A percentile compares a stretch with the other conserved stretches of the same genome.
Evolutionary conservation across 2,888 invertebrate species (phyloP).

Genomic region (Zeuzera pyrina): DNA sequence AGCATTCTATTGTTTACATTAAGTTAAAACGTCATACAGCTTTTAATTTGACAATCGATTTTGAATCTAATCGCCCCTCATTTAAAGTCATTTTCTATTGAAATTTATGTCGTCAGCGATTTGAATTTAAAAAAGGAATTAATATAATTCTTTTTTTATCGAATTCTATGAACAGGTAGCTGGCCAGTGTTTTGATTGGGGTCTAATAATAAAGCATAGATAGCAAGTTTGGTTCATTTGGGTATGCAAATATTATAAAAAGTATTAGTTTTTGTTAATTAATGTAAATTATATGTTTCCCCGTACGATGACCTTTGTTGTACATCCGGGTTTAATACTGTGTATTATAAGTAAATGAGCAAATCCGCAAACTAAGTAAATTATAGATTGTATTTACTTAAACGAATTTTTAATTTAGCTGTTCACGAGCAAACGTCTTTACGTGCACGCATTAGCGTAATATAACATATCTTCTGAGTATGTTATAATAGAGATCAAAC

Average conservation of each 20-base stretch:
- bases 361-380: neutral
- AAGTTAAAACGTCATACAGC: slow-evolving; percentile 35
- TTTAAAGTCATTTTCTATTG: slow-evolving; percentile 27
- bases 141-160: slow-evolving; percentile 45
- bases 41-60: slow-evolving; percentile 21
- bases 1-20: slow-evolving; percentile 57
- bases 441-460: no score
- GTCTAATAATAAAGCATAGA: slow-evolving; percentile 22
- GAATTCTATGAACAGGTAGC: slow-evolving; percentile 59
- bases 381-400: no score
- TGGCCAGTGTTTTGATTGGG: slow-evolving; percentile 33
- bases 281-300: slow-evolving; percentile 54
- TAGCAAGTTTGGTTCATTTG: slow-evolving; percentile 19
- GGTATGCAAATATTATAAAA: slow-evolving; percentile 9
- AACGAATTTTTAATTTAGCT: no score
- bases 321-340: slow-evolving; percentile 25
- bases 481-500: no score
- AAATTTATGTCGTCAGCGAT: slow-evolving; percentile 8
- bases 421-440: no score
- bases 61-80: slow-evolving; percentile 20
- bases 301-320: slow-evolving; percentile 43
- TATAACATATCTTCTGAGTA: no score
- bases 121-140: slow-evolving; percentile 24
- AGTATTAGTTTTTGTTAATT: slow-evolving; percentile 30
- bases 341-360: slow-evolving; percentile 10